Evolutionary conservation across 2,113 vertebrate species (phyloP).

Genomic region (Monarcha castaneiventris): DNA sequence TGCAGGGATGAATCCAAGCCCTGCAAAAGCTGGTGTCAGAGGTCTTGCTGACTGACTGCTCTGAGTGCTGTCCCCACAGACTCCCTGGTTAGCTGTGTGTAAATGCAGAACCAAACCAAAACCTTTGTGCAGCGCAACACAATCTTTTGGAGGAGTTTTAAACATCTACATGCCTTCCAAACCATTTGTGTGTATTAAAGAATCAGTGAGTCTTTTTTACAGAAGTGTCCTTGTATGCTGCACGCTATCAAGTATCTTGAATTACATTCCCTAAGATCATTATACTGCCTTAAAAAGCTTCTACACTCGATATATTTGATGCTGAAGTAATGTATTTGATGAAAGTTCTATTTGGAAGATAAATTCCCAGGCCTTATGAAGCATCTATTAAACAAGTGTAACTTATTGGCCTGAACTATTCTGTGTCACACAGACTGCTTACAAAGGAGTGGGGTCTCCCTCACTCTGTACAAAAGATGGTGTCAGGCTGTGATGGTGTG

Average conservation of each 20-base stretch:
- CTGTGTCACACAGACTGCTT: neutral
- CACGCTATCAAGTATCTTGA: neutral
- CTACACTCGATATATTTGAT: neutral
- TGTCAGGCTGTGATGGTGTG: neutral
- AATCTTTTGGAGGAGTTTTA: neutral
- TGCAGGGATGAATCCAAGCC: slow-evolving; percentile 65
- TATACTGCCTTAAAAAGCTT: neutral
- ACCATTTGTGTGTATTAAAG: neutral
- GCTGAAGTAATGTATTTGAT: neutral
- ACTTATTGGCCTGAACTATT: neutral
- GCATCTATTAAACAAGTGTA: neutral
- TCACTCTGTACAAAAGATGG: neutral
- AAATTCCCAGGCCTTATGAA: neutral
- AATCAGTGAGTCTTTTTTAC: neutral
- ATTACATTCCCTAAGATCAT: neutral
- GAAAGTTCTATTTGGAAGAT: neutral
- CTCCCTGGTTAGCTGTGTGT: neutral
- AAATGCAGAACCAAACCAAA: neutral
- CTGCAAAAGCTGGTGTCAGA: slow-evolving; percentile 47
- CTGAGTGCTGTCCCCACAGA: neutral
- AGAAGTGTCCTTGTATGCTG: neutral
- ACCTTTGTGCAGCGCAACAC: neutral
- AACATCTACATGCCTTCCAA: neutral
- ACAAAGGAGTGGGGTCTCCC: neutral
- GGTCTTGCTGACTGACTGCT: neutral